Evolutionary conservation across 2,888 invertebrate species (phyloP).

Genomic region (Lasioglossum morio): DNA sequence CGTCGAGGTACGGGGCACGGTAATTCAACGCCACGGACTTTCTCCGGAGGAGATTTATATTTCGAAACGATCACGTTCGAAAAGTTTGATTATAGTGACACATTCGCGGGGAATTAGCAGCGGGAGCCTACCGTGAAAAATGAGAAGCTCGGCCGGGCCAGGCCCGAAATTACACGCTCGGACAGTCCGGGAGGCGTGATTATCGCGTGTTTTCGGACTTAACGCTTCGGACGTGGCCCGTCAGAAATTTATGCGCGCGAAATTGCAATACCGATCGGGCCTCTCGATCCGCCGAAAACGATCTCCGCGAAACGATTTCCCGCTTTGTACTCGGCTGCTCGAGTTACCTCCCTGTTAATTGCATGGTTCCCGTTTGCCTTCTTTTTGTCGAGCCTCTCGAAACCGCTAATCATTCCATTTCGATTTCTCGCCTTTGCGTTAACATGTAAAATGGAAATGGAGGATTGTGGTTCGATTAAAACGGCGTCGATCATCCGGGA

Average conservation of each 20-base stretch:
- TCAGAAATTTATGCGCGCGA: conserved; percentile 7
- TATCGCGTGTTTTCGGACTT: conserved; percentile 15
- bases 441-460: background rate
- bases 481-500: background rate
- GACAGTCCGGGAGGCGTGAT: conserved; percentile 8
- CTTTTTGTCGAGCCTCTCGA: background rate
- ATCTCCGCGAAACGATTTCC: conserved; percentile 1
- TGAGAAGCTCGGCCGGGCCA: background rate
- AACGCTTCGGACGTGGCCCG: conserved; percentile 1
- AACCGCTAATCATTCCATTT: background rate
- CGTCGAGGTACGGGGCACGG: background rate
- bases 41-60: conserved; percentile 35
- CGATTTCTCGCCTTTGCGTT: background rate
- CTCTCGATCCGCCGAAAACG: background rate
- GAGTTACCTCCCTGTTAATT: background rate
- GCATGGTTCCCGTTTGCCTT: background rate
- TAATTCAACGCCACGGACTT: conserved; percentile 29
- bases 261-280: background rate
- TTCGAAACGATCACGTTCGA: conserved; percentile 29
- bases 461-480: background rate
- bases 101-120: conserved; percentile 21
- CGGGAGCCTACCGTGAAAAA: background rate
- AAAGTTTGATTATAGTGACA: conserved; percentile 32
- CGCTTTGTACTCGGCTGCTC: background rate
- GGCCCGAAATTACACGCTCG: conserved; percentile 15